Evolutionary conservation across 2,888 invertebrate species (phyloP).

Genomic region (Patella caerulea): DNA sequence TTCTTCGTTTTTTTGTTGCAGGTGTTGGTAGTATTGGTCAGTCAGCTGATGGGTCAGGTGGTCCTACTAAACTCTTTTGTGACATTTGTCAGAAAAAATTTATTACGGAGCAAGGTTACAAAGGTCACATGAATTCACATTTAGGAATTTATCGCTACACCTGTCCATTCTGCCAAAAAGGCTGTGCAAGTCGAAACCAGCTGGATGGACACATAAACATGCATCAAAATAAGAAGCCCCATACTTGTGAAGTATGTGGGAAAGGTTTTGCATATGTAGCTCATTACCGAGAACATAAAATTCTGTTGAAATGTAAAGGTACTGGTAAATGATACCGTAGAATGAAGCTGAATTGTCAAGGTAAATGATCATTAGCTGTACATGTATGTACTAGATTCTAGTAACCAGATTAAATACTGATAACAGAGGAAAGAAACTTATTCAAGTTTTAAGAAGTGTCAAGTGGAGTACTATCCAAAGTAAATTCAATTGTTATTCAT

Average conservation of each 20-base stretch:
- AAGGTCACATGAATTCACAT: slow-evolving; percentile 1
- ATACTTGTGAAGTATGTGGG: slow-evolving; percentile 1
- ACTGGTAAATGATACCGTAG: too few species aligned
- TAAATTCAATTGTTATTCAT: too few species aligned
- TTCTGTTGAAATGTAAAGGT: too few species aligned
- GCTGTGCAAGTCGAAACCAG: not conserved
- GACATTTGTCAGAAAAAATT: not conserved
- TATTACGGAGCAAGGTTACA: not conserved
- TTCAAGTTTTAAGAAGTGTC: too few species aligned
- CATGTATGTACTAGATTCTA: too few species aligned
- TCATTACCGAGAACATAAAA: too few species aligned
- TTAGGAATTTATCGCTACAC: not conserved
- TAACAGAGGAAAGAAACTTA: too few species aligned
- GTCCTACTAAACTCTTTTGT: not conserved
- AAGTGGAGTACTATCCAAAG: too few species aligned
- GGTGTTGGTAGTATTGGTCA: not conserved
- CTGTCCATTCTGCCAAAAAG: not conserved
- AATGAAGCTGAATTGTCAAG: too few species aligned
- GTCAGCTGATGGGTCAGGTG: not conserved
- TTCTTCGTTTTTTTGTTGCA: not conserved
- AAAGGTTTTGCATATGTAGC: not conserved
- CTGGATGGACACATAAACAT: not conserved
- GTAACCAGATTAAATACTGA: too few species aligned
- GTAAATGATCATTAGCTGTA: too few species aligned
- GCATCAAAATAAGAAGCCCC: not conserved